phyloP scores from a whole-genome alignment of 2,113 vertebrate species.

The Mormyrus iriodes region DNA sequence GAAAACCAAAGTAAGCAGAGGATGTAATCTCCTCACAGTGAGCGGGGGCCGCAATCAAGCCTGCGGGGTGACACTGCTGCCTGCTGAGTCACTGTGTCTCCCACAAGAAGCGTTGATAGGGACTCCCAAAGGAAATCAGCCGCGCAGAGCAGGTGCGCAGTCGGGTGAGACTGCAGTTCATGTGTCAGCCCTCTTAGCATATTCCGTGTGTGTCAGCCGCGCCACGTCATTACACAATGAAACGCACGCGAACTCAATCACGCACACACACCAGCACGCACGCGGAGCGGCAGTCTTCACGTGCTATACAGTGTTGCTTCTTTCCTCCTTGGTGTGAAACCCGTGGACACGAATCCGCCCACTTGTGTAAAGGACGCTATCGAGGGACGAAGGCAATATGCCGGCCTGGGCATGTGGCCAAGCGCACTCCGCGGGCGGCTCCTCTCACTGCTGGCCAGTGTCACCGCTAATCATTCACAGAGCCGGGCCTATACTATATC shows the following conservation, averaged over 20 bases:
- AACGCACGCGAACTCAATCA: neutral
- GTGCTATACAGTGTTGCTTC: neutral
- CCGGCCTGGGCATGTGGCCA: neutral
- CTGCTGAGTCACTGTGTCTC: neutral
- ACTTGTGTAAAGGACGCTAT: neutral
- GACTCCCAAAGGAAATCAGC: slow-evolving; percentile 8
- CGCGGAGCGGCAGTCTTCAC: neutral
- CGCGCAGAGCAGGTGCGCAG: neutral
- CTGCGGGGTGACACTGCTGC: neutral
- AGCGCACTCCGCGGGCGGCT: neutral
- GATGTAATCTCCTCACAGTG: neutral
- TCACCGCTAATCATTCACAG: neutral
- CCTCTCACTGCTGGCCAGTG: neutral
- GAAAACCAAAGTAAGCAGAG: neutral
- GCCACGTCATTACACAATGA: neutral
- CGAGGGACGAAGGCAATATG: neutral
- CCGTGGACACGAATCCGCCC: neutral
- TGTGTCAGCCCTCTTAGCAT: neutral
- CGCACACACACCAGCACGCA: neutral
- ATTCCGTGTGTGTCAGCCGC: neutral
- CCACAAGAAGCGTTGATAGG: neutral
- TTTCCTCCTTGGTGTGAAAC: neutral
- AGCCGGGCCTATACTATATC: neutral
- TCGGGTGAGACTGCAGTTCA: neutral
- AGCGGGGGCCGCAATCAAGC: neutral